A percentile compares a stretch with the other conserved stretches of the same genome.
phyloP scores from a whole-genome alignment of 1,140 invertebrate genomes.

The Ganaspis sp. region DNA sequence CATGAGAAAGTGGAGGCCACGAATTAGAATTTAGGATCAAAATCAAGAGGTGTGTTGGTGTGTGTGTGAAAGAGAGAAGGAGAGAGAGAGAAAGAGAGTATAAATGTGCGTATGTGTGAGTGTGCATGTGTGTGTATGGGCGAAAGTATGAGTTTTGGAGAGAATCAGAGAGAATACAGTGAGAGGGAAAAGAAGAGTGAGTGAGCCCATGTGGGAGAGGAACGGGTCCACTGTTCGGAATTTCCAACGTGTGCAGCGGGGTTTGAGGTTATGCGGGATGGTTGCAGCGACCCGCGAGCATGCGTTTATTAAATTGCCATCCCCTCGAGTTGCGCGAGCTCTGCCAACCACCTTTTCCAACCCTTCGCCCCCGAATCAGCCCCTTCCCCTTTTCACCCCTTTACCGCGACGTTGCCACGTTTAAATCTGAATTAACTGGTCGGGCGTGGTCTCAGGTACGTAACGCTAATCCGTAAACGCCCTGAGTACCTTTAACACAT shows the following conservation, averaged over 20 bases:
- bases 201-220: constrained; percentile 20
- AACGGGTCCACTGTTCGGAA: constrained; percentile 45
- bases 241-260: constrained; percentile 42
- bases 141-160: background rate
- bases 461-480: constrained; percentile 43
- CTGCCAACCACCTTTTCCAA: constrained; percentile 31
- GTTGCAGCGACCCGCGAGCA: constrained; percentile 47
- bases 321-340: constrained; percentile 34
- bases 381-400: constrained; percentile 42
- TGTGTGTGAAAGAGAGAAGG: too few relatives aligned
- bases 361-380: constrained; percentile 33
- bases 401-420: constrained; percentile 56
- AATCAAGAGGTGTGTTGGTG: background rate
- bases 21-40: constrained; percentile 25
- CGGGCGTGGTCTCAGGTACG: constrained; percentile 54
- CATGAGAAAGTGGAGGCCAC: background rate
- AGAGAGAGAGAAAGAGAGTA: background rate
- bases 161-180: background rate
- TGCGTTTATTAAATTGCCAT: constrained; percentile 66
- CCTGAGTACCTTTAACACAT: constrained; percentile 14
- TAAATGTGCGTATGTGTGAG: background rate
- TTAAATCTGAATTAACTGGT: constrained; percentile 64
- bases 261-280: constrained; percentile 51
- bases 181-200: constrained; percentile 17
- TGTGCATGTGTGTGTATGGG: background rate